phyloP scores from a whole-genome alignment of 2,113 vertebrate genomes.

The Motacilla alba region DNA sequence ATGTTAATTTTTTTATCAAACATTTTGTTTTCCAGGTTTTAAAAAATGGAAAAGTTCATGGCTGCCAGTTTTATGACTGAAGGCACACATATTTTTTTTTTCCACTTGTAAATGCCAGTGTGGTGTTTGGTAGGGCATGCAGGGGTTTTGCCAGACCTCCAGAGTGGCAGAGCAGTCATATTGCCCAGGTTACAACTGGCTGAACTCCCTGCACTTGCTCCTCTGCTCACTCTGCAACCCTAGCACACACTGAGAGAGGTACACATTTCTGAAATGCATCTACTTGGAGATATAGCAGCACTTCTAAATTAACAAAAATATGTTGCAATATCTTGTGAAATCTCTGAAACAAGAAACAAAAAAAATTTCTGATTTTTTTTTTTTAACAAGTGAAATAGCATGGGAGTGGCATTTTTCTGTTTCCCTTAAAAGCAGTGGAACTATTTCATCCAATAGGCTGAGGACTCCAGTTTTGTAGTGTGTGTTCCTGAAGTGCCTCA shows the following conservation, averaged over 20 bases:
- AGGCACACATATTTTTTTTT: neutral
- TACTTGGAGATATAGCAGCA: rapidly evolving
- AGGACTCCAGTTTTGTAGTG: neutral
- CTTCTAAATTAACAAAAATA: neutral
- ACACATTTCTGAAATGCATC: neutral
- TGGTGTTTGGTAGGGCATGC: neutral
- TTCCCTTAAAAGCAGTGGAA: neutral
- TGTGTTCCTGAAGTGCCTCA: neutral
- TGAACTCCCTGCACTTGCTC: neutral
- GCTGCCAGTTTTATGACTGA: neutral
- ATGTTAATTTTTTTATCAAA: neutral
- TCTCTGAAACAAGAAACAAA: neutral
- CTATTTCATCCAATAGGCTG: neutral
- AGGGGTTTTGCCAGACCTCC: neutral
- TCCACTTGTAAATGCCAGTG: neutral
- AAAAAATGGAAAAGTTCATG: neutral
- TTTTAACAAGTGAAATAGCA: neutral
- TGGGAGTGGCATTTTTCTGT: neutral
- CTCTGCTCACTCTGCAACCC: neutral
- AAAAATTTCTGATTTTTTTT: too few relatives aligned
- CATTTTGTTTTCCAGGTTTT: neutral
- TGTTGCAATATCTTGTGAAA: neutral
- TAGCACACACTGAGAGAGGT: neutral
- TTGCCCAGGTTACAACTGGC: neutral
- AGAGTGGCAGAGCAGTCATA: neutral